phyloP scores from a whole-genome alignment of 2,797 vertebrate species.

The Acipenser transmontanus region DNA sequence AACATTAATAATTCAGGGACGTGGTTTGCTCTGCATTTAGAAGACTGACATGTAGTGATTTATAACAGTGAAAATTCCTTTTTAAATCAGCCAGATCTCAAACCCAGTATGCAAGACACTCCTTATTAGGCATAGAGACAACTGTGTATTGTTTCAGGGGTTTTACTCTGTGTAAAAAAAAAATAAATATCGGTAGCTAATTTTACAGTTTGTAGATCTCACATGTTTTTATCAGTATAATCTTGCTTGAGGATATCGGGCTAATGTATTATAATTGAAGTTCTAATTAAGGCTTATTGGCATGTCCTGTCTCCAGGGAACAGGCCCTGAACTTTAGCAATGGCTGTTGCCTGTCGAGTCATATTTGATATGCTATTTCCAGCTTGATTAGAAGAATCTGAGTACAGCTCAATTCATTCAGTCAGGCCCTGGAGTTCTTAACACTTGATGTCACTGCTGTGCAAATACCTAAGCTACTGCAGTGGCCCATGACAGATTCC shows the following conservation, averaged over 20 bases:
- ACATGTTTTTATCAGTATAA: background rate
- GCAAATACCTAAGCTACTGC: conserved; percentile 10
- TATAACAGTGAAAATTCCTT: conserved; percentile 45
- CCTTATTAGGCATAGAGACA: background rate
- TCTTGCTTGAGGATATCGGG: background rate
- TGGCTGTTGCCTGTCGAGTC: background rate
- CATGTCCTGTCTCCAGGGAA: conserved; percentile 3
- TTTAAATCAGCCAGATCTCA: background rate
- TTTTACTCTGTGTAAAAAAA: background rate
- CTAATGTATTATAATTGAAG: background rate
- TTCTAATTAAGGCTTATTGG: conserved; percentile 3
- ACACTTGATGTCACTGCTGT: conserved; percentile 37
- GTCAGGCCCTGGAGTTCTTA: conserved; percentile 39
- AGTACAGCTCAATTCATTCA: conserved; percentile 39
- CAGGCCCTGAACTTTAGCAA: background rate
- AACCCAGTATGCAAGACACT: background rate
- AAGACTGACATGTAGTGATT: conserved; percentile 32
- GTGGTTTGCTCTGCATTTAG: no score
- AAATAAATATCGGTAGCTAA: background rate
- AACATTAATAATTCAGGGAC: no score
- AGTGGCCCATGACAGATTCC: conserved; percentile 28
- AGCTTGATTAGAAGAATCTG: conserved; percentile 41
- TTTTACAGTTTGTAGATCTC: background rate
- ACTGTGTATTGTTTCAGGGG: background rate
- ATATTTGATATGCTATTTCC: conserved; percentile 39